phyloP scores from a whole-genome alignment of 2,113 vertebrate genomes.

The Saiga tatarica region DNA sequence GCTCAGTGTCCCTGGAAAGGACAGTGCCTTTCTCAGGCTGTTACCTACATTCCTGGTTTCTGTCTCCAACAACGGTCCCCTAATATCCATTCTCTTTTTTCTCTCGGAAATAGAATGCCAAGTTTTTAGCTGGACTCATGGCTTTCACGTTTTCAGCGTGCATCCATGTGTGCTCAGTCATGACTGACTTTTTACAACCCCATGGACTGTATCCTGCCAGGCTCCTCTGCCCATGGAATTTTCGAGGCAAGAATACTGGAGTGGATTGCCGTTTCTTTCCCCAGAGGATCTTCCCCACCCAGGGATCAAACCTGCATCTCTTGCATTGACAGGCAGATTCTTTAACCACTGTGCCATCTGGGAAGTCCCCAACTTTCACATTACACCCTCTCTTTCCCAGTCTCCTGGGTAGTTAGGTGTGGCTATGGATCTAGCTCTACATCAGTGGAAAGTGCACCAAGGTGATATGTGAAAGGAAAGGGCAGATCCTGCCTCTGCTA shows the following conservation, averaged over 20 bases:
- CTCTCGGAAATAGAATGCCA: not conserved
- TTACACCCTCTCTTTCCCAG: not conserved
- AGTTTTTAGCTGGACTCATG: not conserved
- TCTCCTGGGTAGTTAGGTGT: not conserved
- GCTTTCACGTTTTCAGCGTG: not conserved
- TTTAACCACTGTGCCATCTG: not conserved
- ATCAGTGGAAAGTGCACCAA: not conserved
- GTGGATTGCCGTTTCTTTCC: not conserved
- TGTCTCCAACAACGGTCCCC: not conserved
- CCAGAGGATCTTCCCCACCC: not conserved
- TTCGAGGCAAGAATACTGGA: not conserved
- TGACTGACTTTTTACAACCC: not conserved
- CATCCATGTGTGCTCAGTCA: fast-evolving
- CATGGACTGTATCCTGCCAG: not conserved
- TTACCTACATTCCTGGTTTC: not conserved
- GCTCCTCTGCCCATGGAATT: not conserved
- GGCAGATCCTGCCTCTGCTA: not conserved
- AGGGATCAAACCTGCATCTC: not conserved
- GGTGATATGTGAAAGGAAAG: not conserved
- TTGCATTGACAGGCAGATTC: not conserved
- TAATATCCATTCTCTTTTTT: not conserved
- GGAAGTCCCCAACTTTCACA: not conserved
- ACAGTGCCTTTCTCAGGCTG: not conserved
- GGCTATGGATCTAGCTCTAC: not conserved
- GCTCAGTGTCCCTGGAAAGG: not conserved